Evolutionary conservation across 2,113 vertebrate species (phyloP), one percentile per base, ranked within the genome.

Genomic region (Tursiops truncatus): DNA sequence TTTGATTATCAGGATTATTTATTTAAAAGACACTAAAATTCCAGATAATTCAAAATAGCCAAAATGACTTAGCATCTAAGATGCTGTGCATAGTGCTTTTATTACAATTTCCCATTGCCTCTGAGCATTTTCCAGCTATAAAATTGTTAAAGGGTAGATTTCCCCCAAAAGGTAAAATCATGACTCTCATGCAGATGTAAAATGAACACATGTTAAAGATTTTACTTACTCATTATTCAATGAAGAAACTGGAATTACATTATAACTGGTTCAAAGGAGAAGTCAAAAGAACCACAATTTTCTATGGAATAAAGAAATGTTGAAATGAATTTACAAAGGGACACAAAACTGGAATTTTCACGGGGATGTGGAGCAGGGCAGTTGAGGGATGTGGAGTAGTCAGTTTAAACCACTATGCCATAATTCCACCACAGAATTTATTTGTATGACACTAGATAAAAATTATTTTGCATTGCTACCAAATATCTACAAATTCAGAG

Each of bases 121-220:
- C 62, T 36, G 23, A 96, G 50, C 8, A 82, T 83, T 90, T 86
- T 82, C 28, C 20, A 65, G 60, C 68, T 85, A 23, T 73, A 71
- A 92, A 92, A 85, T 60, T 92, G 56, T 56, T 89, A 96, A 89
- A 95, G 47, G 28, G 68, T 77, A 63, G 17, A 53, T 89, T 97
- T 81, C 12, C 79, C 79, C 71, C 80, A 89, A 89, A 86, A 60
- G 28, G 38, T 82, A 82, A 96, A 90, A 92, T 96, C 23, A 53
- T 60, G 53, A 86, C 36, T 93, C 68, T 92, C 11, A 25, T 76
- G 80, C 28, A 91, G 21, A 36, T 67, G 83, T 77, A 60, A 91
- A 83, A 38, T 74, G 41, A 96, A 58, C 68, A 50, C 12, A 56
- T 70, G 60, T 81, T 80, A 96, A 85, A 74, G 47, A 58, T 82